Evolutionary conservation across 2,797 vertebrate species (phyloP).

Genomic region (Parotocinclus haroldoi): DNA sequence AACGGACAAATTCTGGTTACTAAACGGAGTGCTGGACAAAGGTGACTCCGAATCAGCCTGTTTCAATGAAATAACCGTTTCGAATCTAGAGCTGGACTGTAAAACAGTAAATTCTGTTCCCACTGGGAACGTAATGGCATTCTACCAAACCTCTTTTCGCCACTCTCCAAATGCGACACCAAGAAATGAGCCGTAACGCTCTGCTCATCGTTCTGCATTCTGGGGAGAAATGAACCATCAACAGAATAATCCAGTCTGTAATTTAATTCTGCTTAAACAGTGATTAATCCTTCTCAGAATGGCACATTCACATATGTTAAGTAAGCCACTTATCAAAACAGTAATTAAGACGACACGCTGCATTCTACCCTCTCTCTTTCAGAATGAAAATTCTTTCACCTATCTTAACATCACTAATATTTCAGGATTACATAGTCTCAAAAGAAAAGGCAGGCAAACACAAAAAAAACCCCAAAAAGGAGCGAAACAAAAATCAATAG

Average conservation of each 20-base stretch:
- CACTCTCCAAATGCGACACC: background rate
- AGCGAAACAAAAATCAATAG: background rate
- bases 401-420: too few species aligned
- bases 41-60: too few species aligned
- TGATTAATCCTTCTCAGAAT: slow-evolving; percentile 36
- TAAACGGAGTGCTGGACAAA: too few species aligned
- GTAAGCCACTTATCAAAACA: slow-evolving; percentile 41
- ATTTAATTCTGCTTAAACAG: slow-evolving; percentile 37
- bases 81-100: too few species aligned
- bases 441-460: background rate
- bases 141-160: too few species aligned
- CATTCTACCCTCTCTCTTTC: slow-evolving; percentile 7
- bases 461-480: background rate
- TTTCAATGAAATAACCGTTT: too few species aligned
- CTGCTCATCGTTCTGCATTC: slow-evolving; percentile 23
- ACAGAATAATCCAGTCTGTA: slow-evolving; percentile 28
- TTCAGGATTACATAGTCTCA: background rate
- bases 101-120: too few species aligned
- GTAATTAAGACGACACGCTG: slow-evolving; percentile 24
- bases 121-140: too few species aligned
- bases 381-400: too few species aligned
- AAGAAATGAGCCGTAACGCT: slow-evolving; percentile 3
- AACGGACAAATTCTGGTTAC: too few species aligned
- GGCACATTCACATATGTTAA: slow-evolving; percentile 33
- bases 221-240: slow-evolving; percentile 24